A percentile compares a stretch with the other conserved stretches of the same genome.
Evolutionary conservation across 2,113 vertebrate species (phyloP).

Genomic region (Callopanchax toddi): DNA sequence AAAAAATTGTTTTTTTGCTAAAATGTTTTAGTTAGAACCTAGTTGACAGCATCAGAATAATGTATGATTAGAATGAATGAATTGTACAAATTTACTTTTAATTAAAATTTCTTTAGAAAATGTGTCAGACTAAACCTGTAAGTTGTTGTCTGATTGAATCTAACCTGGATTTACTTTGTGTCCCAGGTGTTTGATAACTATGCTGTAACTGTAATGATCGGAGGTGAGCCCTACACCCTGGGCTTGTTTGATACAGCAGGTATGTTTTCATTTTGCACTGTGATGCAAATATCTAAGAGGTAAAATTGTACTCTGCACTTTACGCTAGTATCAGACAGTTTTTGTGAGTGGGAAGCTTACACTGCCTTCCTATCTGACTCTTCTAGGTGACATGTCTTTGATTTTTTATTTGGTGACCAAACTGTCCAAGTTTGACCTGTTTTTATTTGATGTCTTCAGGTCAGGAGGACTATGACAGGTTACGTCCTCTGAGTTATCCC

Average conservation of each 20-base stretch:
- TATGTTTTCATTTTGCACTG: slow-evolving; percentile 61
- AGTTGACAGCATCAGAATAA: too few relatives aligned
- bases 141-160: not conserved
- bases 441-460: slow-evolving; percentile 76
- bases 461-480: slow-evolving; percentile 99
- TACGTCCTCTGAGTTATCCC: slow-evolving; percentile 98
- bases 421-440: not conserved
- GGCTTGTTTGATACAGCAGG: slow-evolving; percentile 99
- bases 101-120: too few relatives aligned
- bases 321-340: too few relatives aligned
- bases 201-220: slow-evolving; percentile 99
- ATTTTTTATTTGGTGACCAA: not conserved
- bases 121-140: too few relatives aligned
- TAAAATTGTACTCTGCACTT: too few relatives aligned
- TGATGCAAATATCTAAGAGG: not conserved
- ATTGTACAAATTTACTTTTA: too few relatives aligned
- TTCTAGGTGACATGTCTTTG: too few relatives aligned
- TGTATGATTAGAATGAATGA: too few relatives aligned
- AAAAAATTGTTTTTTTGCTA: too few relatives aligned
- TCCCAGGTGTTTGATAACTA: slow-evolving; percentile 98
- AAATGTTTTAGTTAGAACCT: too few relatives aligned
- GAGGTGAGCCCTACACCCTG: slow-evolving; percentile 97
- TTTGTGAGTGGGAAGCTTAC: too few relatives aligned
- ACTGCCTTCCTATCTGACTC: too few relatives aligned
- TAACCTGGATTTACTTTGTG: slow-evolving; percentile 10